A percentile compares a stretch with the other conserved stretches of the same genome.
Evolutionary conservation across 2,113 vertebrate genomes (phyloP).

Genomic region (Daubentonia madagascariensis): DNA sequence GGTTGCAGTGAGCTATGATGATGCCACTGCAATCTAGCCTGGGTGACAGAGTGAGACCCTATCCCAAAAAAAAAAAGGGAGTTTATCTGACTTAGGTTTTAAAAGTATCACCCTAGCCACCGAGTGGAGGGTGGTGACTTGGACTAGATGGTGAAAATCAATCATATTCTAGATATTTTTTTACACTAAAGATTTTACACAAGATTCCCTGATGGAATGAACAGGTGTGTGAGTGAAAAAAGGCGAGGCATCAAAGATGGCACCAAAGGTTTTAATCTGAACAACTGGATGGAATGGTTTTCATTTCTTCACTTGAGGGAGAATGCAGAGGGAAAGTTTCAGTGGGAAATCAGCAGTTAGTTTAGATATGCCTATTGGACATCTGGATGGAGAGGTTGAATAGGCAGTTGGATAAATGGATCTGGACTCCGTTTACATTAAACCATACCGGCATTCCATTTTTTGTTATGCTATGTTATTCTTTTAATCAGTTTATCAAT

Average conservation of each 20-base stretch:
- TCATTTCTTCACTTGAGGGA: not conserved
- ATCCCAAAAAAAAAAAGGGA: not conserved
- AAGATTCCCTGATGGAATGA: not conserved
- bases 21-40: no score
- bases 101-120: not conserved
- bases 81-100: slow-evolving; percentile 1
- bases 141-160: not conserved
- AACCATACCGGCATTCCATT: not conserved
- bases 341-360: not conserved
- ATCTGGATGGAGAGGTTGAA: not conserved
- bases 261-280: not conserved
- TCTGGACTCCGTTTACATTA: not conserved
- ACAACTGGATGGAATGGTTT: not conserved
- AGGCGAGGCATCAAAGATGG: not conserved
- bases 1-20: no score
- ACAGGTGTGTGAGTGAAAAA: not conserved
- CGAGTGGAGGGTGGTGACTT: not conserved
- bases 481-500: not conserved
- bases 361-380: not conserved
- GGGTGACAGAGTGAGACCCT: no score
- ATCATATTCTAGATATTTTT: not conserved
- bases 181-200: not conserved
- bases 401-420: not conserved
- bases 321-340: not conserved
- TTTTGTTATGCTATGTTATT: not conserved